A percentile compares a stretch with the other conserved stretches of the same genome.
These are phyloP conservation scores for Hypselothyrea guttata DNA, from an alignment of 2,888 invertebrate species.

Conservation along the genomic window DNA sequence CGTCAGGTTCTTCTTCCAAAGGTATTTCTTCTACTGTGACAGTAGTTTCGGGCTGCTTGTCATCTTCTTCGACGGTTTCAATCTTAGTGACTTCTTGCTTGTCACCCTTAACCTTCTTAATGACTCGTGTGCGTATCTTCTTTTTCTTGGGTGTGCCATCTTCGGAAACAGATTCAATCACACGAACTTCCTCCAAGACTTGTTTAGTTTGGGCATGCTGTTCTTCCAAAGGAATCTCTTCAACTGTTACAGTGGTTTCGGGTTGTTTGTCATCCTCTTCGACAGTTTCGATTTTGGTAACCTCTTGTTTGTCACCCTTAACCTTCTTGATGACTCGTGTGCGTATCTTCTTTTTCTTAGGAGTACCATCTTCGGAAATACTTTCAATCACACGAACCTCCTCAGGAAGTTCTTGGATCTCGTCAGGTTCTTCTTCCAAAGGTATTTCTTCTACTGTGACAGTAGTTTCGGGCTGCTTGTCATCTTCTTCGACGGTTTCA, in stretches of 20 bases:
- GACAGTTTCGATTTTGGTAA: constrained; percentile 51
- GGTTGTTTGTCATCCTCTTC: constrained; percentile 50
- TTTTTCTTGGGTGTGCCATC: constrained; percentile 48
- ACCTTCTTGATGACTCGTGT: too few relatives aligned
- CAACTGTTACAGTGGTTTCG: constrained; percentile 44
- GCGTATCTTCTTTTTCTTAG: too few relatives aligned
- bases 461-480: constrained; percentile 13
- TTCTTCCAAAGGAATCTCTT: constrained; percentile 36
- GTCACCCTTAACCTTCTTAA: constrained; percentile 56
- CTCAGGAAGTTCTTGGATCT: constrained; percentile 36
- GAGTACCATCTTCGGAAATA: too few relatives aligned
- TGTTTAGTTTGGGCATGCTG: too few relatives aligned
- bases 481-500: constrained; percentile 20
- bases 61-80: constrained; percentile 58
- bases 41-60: constrained; percentile 48
- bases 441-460: constrained; percentile 14
- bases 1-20: constrained; percentile 40
- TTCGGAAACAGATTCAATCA: constrained; percentile 35
- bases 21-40: constrained; percentile 50
- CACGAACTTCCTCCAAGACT: constrained; percentile 45
- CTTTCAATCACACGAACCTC: constrained; percentile 39
- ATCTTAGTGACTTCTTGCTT: constrained; percentile 58
- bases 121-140: constrained; percentile 55
- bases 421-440: constrained; percentile 21
- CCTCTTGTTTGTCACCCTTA: constrained; percentile 44